Base-by-base conservation (phyloP, 2,113 vertebrate species). In the Dipodomys merriami region DNA sequence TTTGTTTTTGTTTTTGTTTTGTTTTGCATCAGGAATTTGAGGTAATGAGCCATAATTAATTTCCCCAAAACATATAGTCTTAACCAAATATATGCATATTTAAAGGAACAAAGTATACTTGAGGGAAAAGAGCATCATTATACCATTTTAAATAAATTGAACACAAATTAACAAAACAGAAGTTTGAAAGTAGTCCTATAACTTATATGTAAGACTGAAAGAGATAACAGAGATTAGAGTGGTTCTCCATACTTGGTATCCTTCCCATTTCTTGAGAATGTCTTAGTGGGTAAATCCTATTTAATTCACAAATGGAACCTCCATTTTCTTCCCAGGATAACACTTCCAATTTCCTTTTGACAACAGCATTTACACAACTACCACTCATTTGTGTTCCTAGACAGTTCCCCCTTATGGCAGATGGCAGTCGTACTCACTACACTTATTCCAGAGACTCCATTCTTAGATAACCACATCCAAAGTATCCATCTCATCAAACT, bases 11-110 rank as follows among this genome's bases (percentile, higher is more conserved):
- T 35, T 35, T 35, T 35, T 35, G n/a, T 35, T 35, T 35, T 35
- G 35, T 35, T 35, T 39, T 39, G 39, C 39, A 79, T 68, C 62
- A 95, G 71, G 85, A 76, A 93, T 73, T 29, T 87, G 71, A 86
- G 88, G 64, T 71, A 49, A 76, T 79, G 90, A 87, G 25, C 49
- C 78, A n/a, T n/a, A 92, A 73, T 33, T 29, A 91, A 72, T 33
- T 76, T 49, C 8, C 16, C 33, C 89, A 68, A 92, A 76, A 86
- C 30, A 80, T 62, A 90, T 82, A 64, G 7, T 80, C 20, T 93
- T 35, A 85, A 27, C 82, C 35, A 90, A 53, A 93, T 35, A 44
- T 80, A 86, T 86, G 93, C 44, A 80, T 1, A 87, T 71, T 81
- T 81, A 27, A 53, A 77, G 77, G 44, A 77, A 57, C 25, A 46